phyloP scores from a whole-genome alignment of 2,113 vertebrate genomes.

The Paramormyrops kingsleyae region DNA sequence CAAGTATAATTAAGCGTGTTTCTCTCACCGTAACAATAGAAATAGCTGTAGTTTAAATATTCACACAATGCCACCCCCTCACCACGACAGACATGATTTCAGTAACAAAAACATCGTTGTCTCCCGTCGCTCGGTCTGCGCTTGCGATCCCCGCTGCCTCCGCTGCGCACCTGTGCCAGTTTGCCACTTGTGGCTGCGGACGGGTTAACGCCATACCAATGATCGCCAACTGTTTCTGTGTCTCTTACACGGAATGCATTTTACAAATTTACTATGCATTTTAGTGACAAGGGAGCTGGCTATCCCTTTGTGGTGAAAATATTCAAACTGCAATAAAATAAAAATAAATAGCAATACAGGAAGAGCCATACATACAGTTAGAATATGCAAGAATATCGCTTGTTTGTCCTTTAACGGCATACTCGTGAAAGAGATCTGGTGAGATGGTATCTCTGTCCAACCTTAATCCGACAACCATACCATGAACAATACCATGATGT shows the following conservation, averaged over 20 bases:
- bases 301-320: not conserved
- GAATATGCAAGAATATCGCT: not conserved
- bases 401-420: not conserved
- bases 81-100: conserved; percentile 16
- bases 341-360: too few species aligned
- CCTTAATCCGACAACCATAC: not conserved
- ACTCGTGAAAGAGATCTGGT: not conserved
- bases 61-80: conserved; percentile 6
- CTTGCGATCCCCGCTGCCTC: not conserved
- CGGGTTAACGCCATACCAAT: not conserved
- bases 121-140: not conserved
- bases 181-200: not conserved
- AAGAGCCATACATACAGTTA: not conserved
- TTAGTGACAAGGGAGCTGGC: not conserved
- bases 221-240: not conserved
- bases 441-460: not conserved
- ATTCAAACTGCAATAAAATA: not conserved
- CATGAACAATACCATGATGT: not conserved
- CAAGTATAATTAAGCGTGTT: conserved; percentile 28
- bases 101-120: not conserved
- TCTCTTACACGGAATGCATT: not conserved
- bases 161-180: not conserved
- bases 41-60: conserved; percentile 2
- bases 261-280: not conserved
- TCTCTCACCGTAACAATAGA: conserved; percentile 12